These are phyloP conservation scores for Aphaenogaster ashmeadi DNA, from an alignment of 1,140 invertebrate genomes.

Conservation along the genomic window DNA sequence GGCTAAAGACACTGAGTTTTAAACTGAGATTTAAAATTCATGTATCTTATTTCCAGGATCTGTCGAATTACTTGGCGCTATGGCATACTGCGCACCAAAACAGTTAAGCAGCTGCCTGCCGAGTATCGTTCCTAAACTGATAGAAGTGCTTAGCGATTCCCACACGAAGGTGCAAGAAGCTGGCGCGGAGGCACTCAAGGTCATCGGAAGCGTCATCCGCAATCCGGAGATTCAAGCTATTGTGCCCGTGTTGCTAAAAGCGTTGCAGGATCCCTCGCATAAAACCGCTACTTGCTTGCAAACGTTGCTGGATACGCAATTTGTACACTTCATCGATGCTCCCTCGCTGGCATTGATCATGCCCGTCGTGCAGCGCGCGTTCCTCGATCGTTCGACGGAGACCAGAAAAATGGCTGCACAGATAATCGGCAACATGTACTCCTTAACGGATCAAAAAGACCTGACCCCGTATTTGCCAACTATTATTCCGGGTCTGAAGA, in stretches of 20 bases:
- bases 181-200: conserved; percentile 97
- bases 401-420: conserved; percentile 99
- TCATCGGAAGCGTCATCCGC: conserved; percentile 98
- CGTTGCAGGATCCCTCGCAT: conserved; percentile 98
- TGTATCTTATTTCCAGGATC: conserved; percentile 90
- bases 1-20: neutral
- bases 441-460: conserved; percentile 99
- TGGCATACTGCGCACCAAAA: conserved; percentile 99
- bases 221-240: conserved; percentile 99
- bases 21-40: conserved; percentile 24
- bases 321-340: conserved; percentile 99
- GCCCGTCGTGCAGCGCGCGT: conserved; percentile 99
- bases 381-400: conserved; percentile 98
- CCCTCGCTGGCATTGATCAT: conserved; percentile 99
- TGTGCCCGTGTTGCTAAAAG: conserved; percentile 96
- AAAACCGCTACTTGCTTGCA: conserved; percentile 97
- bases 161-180: conserved; percentile 99
- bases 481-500: conserved; percentile 98
- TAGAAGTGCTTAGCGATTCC: conserved; percentile 98
- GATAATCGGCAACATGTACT: conserved; percentile 99
- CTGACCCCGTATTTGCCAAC: conserved; percentile 98
- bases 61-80: conserved; percentile 98
- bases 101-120: conserved; percentile 99
- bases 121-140: conserved; percentile 99
- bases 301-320: conserved; percentile 98